Percentiles rank a stretch among this genome's conserved stretches.
phyloP scores from a whole-genome alignment of 2,113 vertebrate species.

The Paraplagusia blochii region DNA sequence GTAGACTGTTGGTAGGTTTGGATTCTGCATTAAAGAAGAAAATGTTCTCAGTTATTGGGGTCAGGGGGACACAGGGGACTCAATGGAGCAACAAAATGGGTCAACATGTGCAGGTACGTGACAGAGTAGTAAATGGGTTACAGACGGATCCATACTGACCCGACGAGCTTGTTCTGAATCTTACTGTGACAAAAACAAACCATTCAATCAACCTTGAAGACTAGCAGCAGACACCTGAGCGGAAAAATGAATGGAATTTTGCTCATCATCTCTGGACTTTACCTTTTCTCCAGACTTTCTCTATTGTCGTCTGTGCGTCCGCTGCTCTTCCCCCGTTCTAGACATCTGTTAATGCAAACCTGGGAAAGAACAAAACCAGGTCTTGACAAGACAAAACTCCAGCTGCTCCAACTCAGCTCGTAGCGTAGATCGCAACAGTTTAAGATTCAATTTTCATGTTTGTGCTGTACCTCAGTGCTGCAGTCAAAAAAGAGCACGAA shows the following conservation, averaged over 20 bases:
- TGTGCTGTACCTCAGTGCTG: constrained; percentile 81
- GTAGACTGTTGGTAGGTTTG: constrained; percentile 93
- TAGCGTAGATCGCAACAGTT: neutral
- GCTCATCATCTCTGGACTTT: neutral
- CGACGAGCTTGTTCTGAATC: constrained; percentile 3
- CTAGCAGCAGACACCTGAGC: neutral
- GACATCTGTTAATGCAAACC: constrained; percentile 89
- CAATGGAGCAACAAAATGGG: constrained; percentile 45
- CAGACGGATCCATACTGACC: constrained; percentile 29
- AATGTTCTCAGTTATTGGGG: constrained; percentile 33
- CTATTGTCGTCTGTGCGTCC: constrained; percentile 95
- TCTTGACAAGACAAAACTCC: neutral
- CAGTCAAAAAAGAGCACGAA: constrained; percentile 99
- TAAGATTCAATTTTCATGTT: neutral
- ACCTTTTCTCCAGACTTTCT: constrained; percentile 95
- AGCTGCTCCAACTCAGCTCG: no score
- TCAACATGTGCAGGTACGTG: constrained; percentile 40
- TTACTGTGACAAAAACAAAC: neutral
- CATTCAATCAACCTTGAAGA: neutral
- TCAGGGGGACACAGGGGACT: constrained; percentile 37
- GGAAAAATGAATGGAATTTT: neutral
- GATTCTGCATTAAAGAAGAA: constrained; percentile 79
- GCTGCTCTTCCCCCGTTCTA: constrained; percentile 94
- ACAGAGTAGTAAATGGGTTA: constrained; percentile 38
- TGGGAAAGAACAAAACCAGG: constrained; percentile 47